Base-by-base conservation (phyloP, 1,140 invertebrate genomes). In the Whitmania pigra region DNA sequence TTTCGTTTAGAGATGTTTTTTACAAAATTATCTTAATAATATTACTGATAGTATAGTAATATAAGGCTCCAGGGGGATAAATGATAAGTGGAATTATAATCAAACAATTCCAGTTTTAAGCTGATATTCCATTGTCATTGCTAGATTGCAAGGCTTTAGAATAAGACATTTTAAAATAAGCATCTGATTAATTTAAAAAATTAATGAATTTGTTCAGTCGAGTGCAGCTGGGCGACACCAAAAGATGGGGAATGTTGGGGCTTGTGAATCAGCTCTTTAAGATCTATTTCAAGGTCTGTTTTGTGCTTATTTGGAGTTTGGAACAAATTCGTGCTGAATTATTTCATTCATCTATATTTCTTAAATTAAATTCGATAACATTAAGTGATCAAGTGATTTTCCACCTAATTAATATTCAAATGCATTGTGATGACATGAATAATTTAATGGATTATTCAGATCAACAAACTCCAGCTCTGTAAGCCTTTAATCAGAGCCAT, bases 251-350 rank as follows among this genome's bases (percentile, higher is more conserved):
- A 74, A 97, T 98, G 92, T 83, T 99, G 76, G 89, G 89, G 76
- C 83, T 99, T 55, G 92, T 97, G 0, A 98, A 98, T 84, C 94
- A 99, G 81, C 84, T 99, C 17, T 90, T 98, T 72, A 97, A 97
- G 85, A 91, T 99, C 5, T 99, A 98, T 81, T 98, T 97, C 79
- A 87, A 89, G 75, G 96, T 97, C 73, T 36, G 29, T 63, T 27
- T 63, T 7, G 20, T 63, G 13, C 29, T 1, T 13, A 63, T 31
- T 63, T 1, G n/a, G 9, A 60, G 17, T 60, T 15, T n/a, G 2
- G 31, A 36, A 3, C 31, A 36, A 36, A 49, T 49, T 49, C 13
- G 9, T 49, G 13, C 13, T 49, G n/a, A n/a, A n/a, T 49, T 49
- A 17, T 11, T 49, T 49, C 9, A 49, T 49, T 49, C 9, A 49